Base-by-base conservation (phyloP, 2,888 invertebrate genomes). In the Chloroclystis v-ata region DNA sequence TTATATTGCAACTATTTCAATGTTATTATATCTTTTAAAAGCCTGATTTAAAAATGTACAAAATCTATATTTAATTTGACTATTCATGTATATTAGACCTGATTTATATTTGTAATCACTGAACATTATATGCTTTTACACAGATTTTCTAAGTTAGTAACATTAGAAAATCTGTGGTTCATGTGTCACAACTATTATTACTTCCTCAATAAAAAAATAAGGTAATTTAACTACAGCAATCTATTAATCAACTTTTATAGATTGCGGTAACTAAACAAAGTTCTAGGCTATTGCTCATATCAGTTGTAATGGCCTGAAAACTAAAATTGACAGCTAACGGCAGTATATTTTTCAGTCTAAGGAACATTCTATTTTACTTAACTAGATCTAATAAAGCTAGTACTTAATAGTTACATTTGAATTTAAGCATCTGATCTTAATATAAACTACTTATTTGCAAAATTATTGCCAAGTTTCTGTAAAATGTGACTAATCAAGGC, bases 311-410 rank as follows among this genome's bases (percentile, higher is more conserved):
- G 50, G 46, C 46, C 43, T 43, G 46, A 46, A 46, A 46, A 39
- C 28, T 33, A 24, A 40, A 46, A 46, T 46, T 46, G 46, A 43
- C 43, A 37, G 39, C 35, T 46, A 37, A 25, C 41, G 49, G 46
- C 50, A 46, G 50, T 50, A 29, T 39, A 46, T 40, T 37, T 26
- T 43, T 46, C 46, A 50, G 50, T 50, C 46, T 46, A 50, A 46
- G 38, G 42, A 43, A 40, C 39, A 28, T 46, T n/a, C 37, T 43
- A 50, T 35, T 14, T 44, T 44, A 47, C 43, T 29, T 47, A 38
- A 35, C 30, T 49, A 49, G 32, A 25, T 30, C 38, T 49, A 49
- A 32, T 49, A 41, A 42, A 38, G 45, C 49, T 49, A 43, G 28
- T 32, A 28, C 26, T 28, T 43, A 42, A 42, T 40, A 10, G 32